Evolutionary conservation across 2,888 invertebrate species (phyloP).

Genomic region (Entomobrya proxima): DNA sequence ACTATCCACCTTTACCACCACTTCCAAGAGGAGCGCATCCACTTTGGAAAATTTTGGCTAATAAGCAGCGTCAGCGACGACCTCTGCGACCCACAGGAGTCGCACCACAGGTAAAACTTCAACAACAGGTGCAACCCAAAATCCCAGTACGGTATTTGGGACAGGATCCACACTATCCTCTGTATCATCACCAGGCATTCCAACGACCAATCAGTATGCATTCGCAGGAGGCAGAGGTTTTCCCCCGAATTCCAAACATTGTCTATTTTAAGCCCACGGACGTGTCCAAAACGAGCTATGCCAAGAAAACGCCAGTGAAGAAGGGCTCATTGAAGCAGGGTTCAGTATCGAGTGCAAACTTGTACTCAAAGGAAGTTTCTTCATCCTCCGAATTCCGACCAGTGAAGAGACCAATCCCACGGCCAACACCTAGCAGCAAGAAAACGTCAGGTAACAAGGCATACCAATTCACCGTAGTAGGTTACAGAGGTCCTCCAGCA

Average conservation of each 20-base stretch:
- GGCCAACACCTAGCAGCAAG: not conserved
- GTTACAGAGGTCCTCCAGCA: constrained; percentile 50
- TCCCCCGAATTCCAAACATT: constrained; percentile 72
- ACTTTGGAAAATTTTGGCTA: constrained; percentile 72
- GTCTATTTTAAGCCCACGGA: constrained; percentile 74
- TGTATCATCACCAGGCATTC: constrained; percentile 65
- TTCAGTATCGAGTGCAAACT: constrained; percentile 57
- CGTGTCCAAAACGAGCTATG: constrained; percentile 55
- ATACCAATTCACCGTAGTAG: constrained; percentile 66
- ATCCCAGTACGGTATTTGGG: constrained; percentile 58
- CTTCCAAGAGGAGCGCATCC: constrained; percentile 57
- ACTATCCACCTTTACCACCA: constrained; percentile 53
- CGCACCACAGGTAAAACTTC: not conserved
- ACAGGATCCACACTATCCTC: constrained; percentile 50
- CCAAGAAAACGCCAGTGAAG: not conserved
- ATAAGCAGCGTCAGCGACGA: constrained; percentile 66
- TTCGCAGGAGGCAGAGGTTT: constrained; percentile 71
- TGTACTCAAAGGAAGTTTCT: constrained; percentile 67
- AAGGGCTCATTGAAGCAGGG: constrained; percentile 66
- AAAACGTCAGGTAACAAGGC: constrained; percentile 54
- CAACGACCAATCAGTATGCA: constrained; percentile 21
- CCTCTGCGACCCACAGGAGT: constrained; percentile 47
- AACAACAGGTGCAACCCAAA: constrained; percentile 15
- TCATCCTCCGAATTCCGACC: constrained; percentile 72
- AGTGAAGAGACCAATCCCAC: not conserved